Evolutionary conservation across 1,140 invertebrate genomes (phyloP).

Genomic region (Bombyx mori): DNA sequence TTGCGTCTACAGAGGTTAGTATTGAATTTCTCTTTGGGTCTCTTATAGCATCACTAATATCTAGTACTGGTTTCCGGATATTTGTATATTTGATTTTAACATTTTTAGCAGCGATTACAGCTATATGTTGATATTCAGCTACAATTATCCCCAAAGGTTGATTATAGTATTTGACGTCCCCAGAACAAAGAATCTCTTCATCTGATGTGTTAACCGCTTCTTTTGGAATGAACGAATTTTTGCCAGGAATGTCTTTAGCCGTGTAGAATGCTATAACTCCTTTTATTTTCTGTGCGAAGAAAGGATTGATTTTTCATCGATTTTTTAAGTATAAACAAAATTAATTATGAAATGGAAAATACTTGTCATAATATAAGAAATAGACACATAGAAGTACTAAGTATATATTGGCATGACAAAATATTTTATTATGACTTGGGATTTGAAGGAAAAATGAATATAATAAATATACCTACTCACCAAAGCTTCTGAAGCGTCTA

Average conservation of each 20-base stretch:
- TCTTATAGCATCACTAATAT: conserved; percentile 34
- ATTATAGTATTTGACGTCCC: conserved; percentile 74
- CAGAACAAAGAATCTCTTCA: conserved; percentile 68
- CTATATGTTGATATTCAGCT: conserved; percentile 73
- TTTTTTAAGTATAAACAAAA: no score
- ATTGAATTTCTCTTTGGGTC: conserved; percentile 21
- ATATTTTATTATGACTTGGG: neutral
- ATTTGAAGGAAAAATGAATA: neutral
- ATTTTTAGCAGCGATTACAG: conserved; percentile 74
- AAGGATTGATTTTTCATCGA: no score
- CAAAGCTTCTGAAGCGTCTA: conserved; percentile 74
- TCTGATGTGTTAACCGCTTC: conserved; percentile 15
- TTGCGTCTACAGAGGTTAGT: conserved; percentile 15
- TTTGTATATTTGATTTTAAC: conserved; percentile 78
- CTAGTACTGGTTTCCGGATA: conserved; percentile 26
- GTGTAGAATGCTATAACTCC: conserved; percentile 81
- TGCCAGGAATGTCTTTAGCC: conserved; percentile 82
- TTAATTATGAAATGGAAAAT: no score
- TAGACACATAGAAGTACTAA: neutral
- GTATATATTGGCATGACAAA: neutral
- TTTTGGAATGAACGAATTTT: conserved; percentile 71
- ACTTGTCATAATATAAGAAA: neutral
- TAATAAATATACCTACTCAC: conserved; percentile 39
- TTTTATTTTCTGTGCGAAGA: conserved; percentile 62
- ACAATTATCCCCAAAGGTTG: conserved; percentile 82